Conservation (phyloP, 1,140 invertebrate species). For the Drosophila pruinosa region DNA sequence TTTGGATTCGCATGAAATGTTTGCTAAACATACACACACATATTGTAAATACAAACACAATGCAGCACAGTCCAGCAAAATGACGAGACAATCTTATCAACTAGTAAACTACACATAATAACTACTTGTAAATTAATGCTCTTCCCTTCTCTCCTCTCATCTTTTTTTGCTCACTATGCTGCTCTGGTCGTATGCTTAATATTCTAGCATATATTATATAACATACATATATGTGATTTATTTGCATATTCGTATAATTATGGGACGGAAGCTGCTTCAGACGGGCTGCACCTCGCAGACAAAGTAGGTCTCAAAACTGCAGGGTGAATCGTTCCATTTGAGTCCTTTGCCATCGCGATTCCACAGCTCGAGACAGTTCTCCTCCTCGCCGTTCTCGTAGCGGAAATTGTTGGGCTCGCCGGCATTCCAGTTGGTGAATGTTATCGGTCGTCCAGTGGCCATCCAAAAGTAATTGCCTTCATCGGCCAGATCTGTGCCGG, state of each 20-base stretch:
- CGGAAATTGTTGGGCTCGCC: conserved; percentile 95
- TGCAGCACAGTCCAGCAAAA: conserved; percentile 2
- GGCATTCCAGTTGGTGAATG: conserved; percentile 96
- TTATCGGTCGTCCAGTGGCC: conserved; percentile 93
- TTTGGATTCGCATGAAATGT: conserved; percentile 20
- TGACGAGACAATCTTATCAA: neutral
- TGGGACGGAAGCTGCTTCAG: neutral
- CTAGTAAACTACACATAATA: conserved; percentile 38
- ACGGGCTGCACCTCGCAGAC: conserved; percentile 91
- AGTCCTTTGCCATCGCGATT: conserved; percentile 95
- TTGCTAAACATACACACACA: conserved; percentile 21
- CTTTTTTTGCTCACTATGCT: conserved; percentile 10
- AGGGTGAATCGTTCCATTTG: conserved; percentile 96
- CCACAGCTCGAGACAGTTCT: conserved; percentile 95
- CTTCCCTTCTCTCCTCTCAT: neutral
- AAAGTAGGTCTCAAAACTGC: conserved; percentile 95
- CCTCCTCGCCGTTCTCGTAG: conserved; percentile 96
- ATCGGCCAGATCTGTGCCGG: conserved; percentile 94
- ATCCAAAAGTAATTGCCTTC: conserved; percentile 96
- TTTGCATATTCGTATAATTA: neutral
- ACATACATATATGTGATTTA: conserved; percentile 3
- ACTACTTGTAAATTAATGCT: conserved; percentile 43
- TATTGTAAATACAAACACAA: neutral
- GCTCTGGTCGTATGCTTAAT: conserved; percentile 23
- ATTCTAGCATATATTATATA: conserved; percentile 7